phyloP scores from a whole-genome alignment of 2,888 invertebrate species.

The Metallyticus violacea region DNA sequence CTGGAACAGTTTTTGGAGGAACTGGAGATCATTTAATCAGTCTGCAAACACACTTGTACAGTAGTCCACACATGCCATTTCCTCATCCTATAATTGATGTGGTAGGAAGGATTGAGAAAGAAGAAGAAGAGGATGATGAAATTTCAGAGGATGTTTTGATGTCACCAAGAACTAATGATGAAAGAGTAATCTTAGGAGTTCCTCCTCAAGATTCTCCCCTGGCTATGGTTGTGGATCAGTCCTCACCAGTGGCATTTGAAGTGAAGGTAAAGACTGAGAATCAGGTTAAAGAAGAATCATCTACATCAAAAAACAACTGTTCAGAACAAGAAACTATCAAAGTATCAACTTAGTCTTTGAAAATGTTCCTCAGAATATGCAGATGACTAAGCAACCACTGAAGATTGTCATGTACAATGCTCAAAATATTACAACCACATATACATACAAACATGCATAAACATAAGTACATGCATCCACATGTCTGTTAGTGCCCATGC shows the following conservation, averaged over 20 bases:
- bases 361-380: background rate
- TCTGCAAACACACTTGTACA: conserved; percentile 47
- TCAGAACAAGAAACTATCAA: conserved; percentile 55
- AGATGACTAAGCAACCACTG: background rate
- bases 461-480: background rate
- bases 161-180: background rate
- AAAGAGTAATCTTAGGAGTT: background rate
- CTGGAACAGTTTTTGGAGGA: conserved; percentile 26
- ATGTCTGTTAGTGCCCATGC: background rate
- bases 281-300: conserved; percentile 50
- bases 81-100: conserved; percentile 49
- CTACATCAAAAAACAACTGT: conserved; percentile 53
- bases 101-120: conserved; percentile 45
- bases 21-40: conserved; percentile 33
- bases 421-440: background rate
- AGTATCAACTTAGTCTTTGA: conserved; percentile 54
- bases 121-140: conserved; percentile 47
- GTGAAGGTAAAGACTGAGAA: conserved; percentile 34
- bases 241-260: conserved; percentile 28
- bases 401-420: background rate
- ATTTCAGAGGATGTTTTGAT: background rate
- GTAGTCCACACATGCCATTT: conserved; percentile 43
- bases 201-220: background rate
- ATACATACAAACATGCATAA: background rate
- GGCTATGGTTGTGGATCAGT: background rate